A percentile compares a stretch with the other conserved stretches of the same genome.
Conservation (phyloP, 2,888 invertebrate species). For the Malacosoma neustria region DNA sequence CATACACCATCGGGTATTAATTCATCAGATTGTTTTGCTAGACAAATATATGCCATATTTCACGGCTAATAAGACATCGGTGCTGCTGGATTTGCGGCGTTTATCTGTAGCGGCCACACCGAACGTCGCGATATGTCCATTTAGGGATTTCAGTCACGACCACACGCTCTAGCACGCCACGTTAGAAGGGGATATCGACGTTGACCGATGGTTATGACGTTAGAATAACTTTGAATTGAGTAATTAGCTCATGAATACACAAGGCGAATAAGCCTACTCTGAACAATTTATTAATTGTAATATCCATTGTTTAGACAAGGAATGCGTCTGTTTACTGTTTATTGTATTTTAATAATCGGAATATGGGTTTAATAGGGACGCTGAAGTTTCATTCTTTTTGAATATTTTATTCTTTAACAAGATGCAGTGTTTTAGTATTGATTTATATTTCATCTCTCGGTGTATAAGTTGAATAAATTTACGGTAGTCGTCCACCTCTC, state of each 20-base stretch:
- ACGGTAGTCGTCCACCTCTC: no score
- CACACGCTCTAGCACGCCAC: slow-evolving; percentile 44
- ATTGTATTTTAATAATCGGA: slow-evolving; percentile 26
- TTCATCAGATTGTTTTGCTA: slow-evolving; percentile 31
- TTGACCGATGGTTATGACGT: slow-evolving; percentile 66
- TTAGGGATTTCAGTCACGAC: slow-evolving; percentile 68
- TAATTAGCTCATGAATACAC: slow-evolving; percentile 64
- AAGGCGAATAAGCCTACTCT: slow-evolving; percentile 38
- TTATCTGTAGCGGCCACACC: slow-evolving; percentile 39
- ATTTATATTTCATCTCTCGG: no score
- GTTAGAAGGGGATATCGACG: slow-evolving; percentile 57
- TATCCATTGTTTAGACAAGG: slow-evolving; percentile 35
- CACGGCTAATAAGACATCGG: slow-evolving; percentile 26
- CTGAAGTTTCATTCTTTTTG: background rate
- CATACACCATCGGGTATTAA: slow-evolving; percentile 35
- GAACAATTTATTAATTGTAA: slow-evolving; percentile 41
- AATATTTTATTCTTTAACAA: background rate
- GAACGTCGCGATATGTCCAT: slow-evolving; percentile 48
- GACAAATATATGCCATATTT: slow-evolving; percentile 36
- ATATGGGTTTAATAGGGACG: slow-evolving; percentile 4
- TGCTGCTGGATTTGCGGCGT: slow-evolving; percentile 6
- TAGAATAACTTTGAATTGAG: slow-evolving; percentile 69
- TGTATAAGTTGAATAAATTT: no score
- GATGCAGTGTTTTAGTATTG: no score
- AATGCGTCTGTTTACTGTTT: slow-evolving; percentile 28